Base-by-base conservation (phyloP, 2,888 invertebrate genomes). In the Candidula unifasciata region DNA sequence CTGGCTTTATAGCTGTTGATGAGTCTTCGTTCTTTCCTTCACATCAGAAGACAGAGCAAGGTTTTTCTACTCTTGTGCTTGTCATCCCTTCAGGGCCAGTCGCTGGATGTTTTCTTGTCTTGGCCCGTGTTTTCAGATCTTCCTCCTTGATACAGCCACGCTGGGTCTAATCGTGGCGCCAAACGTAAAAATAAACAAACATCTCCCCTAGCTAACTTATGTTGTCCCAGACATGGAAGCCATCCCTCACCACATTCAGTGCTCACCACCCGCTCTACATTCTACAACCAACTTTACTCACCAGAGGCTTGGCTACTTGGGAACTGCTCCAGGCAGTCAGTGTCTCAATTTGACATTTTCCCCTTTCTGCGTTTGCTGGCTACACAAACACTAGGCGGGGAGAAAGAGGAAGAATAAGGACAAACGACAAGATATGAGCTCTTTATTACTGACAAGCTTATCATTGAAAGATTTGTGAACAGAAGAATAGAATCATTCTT, bases 161-260 rank as follows among this genome's bases (percentile, higher is more conserved):
- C 69, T 30, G 13, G 52, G n/a, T 71, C 57, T 69, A 57, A 21
- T 30, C 33, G 68, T 80, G 80, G 80, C 80, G 80, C 80, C 80
- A 80, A 80, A 71, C 54, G 24, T 10, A n/a, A 57, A 57, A 80
- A 80, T 80, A 80, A 80, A 80, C 80, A 80, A 80, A 54, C 80
- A 71, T 80, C 68, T 68, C 80, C 24, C 18, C 76, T 76, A 13
- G 30, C 80, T 30, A 44, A 18, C 69, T n/a, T 54, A 5, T 80
- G 69, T 80, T 80, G 52, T 52, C 24, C 68, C 54, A 68, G 68
- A 44, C 80, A 35, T 57, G 33, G 57, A 30, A 30, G 78, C 21
- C 71, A 6, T 44, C 60, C 69, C n/a, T 24, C 8, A 21, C 33
- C 18, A 33, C 52, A 24, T 13, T 21, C 30, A 24, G 3, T 37